phyloP scores from a whole-genome alignment of 2,888 invertebrate species.

The Lasioglossum marginatum region DNA sequence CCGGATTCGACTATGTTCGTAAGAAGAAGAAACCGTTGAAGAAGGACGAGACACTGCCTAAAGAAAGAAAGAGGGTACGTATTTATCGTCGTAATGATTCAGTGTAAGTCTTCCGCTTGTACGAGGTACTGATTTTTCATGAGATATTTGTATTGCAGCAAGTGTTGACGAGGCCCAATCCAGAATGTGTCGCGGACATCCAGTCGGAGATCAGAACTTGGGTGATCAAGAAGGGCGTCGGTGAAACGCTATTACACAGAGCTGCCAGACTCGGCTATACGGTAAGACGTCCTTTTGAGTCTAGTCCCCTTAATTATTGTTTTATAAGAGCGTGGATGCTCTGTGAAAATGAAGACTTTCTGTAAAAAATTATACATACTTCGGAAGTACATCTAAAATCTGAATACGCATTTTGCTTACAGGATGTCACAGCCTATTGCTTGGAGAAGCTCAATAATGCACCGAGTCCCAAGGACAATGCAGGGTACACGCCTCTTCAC shows the following conservation, averaged over 20 bases:
- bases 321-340: neutral
- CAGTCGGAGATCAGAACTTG: slow-evolving; percentile 94
- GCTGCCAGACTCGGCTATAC: slow-evolving; percentile 95
- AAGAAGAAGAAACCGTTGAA: slow-evolving; percentile 92
- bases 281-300: slow-evolving; percentile 84
- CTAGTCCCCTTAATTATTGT: neutral
- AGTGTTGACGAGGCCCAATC: slow-evolving; percentile 85
- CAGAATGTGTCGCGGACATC: slow-evolving; percentile 91
- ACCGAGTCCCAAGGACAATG: slow-evolving; percentile 96
- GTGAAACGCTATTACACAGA: slow-evolving; percentile 96
- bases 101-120: neutral
- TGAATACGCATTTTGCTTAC: slow-evolving; percentile 40
- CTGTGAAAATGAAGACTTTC: neutral
- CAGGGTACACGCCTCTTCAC: slow-evolving; percentile 96
- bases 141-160: slow-evolving; percentile 37
- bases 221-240: slow-evolving; percentile 97
- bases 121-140: neutral
- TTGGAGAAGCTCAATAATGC: slow-evolving; percentile 93
- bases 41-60: slow-evolving; percentile 85
- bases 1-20: slow-evolving; percentile 95
- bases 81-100: slow-evolving; percentile 15
- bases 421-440: slow-evolving; percentile 96
- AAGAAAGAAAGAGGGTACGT: slow-evolving; percentile 84
- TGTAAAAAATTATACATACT: neutral
- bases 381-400: neutral